Evolutionary conservation across 2,888 invertebrate genomes (phyloP).

Genomic region (Apamea sordens): DNA sequence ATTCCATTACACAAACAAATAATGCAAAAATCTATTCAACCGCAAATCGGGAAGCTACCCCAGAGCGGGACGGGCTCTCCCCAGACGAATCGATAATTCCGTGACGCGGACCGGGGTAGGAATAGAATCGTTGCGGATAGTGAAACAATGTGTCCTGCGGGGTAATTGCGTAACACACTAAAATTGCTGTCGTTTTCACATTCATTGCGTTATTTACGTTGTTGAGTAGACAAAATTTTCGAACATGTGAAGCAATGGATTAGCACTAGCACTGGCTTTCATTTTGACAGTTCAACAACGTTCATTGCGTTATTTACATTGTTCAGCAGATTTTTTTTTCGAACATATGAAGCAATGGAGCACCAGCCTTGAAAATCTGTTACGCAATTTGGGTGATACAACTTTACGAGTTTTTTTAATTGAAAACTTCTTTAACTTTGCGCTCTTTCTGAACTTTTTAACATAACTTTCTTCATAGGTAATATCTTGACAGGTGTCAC

Average conservation of each 20-base stretch:
- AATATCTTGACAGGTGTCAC: background rate
- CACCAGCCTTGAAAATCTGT: too few species aligned
- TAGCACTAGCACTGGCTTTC: background rate
- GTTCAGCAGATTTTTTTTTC: too few species aligned
- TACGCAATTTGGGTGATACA: too few species aligned
- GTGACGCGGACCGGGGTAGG: background rate
- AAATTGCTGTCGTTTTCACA: background rate
- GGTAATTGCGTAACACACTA: background rate
- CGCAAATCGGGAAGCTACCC: background rate
- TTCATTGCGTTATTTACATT: background rate
- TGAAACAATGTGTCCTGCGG: background rate
- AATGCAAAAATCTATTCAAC: background rate
- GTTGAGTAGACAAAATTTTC: too few species aligned
- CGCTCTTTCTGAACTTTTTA: too few species aligned
- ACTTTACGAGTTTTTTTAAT: background rate
- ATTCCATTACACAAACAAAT: background rate
- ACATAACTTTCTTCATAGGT: background rate
- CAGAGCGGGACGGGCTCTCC: background rate
- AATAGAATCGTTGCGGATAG: background rate
- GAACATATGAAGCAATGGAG: too few species aligned
- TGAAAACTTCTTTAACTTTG: too few species aligned
- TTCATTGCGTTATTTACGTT: background rate
- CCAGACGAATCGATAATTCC: conserved; percentile 47
- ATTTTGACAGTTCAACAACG: background rate
- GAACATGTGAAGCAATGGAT: too few species aligned